A percentile compares a stretch with the other conserved stretches of the same genome.
phyloP scores from a whole-genome alignment of 2,113 vertebrate genomes.

The Plotosus lineatus region DNA sequence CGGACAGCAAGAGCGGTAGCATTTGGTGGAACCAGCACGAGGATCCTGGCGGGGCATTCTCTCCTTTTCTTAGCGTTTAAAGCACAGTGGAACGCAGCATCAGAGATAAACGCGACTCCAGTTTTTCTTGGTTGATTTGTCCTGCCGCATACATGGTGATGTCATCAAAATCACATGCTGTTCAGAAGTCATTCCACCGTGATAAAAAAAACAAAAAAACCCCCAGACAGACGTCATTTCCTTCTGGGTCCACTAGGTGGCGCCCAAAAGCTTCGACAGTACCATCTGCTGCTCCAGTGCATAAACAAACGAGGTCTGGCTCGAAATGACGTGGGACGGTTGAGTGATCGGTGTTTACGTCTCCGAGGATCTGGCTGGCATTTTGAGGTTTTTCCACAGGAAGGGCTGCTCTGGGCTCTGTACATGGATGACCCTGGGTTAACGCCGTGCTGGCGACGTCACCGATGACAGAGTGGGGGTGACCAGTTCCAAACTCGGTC shows the following conservation, averaged over 20 bases:
- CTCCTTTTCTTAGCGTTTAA: neutral
- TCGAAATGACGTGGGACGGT: constrained; percentile 1
- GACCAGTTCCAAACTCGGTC: constrained; percentile 35
- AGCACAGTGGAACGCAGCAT: neutral
- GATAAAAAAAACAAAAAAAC: neutral
- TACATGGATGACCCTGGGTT: constrained; percentile 46
- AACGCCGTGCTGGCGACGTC: constrained; percentile 56
- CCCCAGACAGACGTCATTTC: neutral
- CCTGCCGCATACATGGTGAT: neutral
- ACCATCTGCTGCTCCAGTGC: neutral
- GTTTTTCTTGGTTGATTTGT: neutral
- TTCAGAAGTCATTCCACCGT: neutral
- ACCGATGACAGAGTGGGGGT: constrained; percentile 53
- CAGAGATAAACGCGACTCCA: neutral
- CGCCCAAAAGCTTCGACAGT: constrained; percentile 15
- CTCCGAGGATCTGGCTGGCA: constrained; percentile 22
- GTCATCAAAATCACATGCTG: neutral
- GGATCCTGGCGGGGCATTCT: neutral
- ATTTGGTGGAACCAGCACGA: neutral
- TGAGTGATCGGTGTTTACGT: constrained; percentile 1
- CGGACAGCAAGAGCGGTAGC: neutral
- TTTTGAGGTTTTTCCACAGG: constrained; percentile 25
- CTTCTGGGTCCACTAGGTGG: constrained; percentile 26
- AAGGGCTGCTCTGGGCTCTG: constrained; percentile 43
- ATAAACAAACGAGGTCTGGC: neutral